A percentile compares a stretch with the other conserved stretches of the same genome.
These are phyloP conservation scores for mouse (Mus musculus) DNA, from an alignment of 2,113 vertebrate species.

Conservation along the genomic window DNA sequence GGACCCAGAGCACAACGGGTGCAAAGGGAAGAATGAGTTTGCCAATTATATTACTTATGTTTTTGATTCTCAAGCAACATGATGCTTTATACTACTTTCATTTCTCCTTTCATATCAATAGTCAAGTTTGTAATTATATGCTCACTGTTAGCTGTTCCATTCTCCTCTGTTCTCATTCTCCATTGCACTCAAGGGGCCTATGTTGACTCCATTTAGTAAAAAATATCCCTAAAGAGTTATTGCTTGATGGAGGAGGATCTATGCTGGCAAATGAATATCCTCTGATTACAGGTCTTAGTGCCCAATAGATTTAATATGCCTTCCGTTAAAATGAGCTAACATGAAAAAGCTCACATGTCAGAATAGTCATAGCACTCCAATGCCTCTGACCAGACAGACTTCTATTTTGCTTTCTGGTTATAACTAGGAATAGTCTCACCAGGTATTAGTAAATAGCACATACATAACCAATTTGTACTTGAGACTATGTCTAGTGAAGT, in stretches of 20 bases:
- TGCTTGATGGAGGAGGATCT: background rate
- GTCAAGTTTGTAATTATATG: constrained; percentile 3
- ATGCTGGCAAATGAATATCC: no score
- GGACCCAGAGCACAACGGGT: background rate
- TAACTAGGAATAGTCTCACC: background rate
- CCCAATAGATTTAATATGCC: background rate
- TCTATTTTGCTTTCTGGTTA: background rate
- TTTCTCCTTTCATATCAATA: background rate
- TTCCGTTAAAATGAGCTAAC: background rate
- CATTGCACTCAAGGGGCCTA: background rate
- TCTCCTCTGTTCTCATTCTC: background rate
- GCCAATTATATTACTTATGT: background rate
- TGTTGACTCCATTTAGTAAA: background rate
- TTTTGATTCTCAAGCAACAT: background rate
- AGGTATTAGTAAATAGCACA: background rate
- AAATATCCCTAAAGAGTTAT: background rate
- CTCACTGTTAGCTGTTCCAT: background rate
- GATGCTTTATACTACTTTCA: background rate
- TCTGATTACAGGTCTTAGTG: background rate
- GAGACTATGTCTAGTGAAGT: background rate
- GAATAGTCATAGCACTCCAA: background rate
- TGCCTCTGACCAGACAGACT: background rate
- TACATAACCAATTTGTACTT: background rate
- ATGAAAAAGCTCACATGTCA: background rate
- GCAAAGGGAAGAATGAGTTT: background rate